Evolutionary conservation across 2,113 vertebrate genomes (phyloP).

Genomic region (Hydrochoerus hydrochaeris): DNA sequence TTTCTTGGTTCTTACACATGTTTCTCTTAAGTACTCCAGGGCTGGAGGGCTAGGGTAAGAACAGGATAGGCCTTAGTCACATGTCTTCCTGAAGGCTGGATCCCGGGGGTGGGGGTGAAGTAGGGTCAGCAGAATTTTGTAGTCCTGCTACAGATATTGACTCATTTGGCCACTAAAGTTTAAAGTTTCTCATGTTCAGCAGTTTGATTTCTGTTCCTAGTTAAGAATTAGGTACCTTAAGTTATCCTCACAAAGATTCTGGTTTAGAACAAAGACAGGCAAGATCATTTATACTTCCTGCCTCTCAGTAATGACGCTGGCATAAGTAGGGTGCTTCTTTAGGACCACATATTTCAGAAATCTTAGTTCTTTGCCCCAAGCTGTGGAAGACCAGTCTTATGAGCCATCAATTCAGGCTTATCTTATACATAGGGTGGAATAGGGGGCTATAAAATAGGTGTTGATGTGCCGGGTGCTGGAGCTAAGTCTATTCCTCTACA

Average conservation of each 20-base stretch:
- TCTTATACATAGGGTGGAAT: background rate
- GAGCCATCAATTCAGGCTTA: background rate
- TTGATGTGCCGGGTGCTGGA: background rate
- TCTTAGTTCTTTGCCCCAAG: background rate
- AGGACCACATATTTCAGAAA: background rate
- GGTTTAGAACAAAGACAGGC: constrained; percentile 39
- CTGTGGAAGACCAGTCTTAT: background rate
- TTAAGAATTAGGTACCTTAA: background rate
- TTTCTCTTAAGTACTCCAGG: background rate
- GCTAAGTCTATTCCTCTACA: background rate
- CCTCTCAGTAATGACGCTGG: background rate
- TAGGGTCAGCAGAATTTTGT: background rate
- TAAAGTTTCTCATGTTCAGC: constrained; percentile 5
- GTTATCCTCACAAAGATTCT: background rate
- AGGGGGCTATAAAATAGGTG: background rate
- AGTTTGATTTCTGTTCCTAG: constrained; percentile 18
- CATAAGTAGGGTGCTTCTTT: background rate
- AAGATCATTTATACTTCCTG: background rate
- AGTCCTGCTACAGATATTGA: background rate
- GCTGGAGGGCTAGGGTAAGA: background rate
- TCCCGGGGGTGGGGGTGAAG: background rate
- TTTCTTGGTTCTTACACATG: background rate
- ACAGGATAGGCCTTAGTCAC: background rate
- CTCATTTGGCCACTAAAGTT: background rate
- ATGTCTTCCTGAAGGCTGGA: background rate